Evolutionary conservation across 1,140 invertebrate genomes (phyloP), one percentile per base, ranked within the genome.

Genomic region (Macrotrachela quadricornifera): DNA sequence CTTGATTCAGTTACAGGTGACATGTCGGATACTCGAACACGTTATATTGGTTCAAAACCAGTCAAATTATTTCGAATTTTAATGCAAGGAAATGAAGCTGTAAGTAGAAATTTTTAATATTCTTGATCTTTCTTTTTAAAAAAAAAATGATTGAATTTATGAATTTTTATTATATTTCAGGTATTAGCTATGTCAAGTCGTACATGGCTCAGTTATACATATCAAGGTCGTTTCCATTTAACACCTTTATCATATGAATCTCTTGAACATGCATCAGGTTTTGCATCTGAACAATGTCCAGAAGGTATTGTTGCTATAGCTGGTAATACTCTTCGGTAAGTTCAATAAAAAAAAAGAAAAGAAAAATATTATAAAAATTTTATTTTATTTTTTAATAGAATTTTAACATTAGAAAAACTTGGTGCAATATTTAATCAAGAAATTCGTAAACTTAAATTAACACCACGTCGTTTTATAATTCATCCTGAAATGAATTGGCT

Each of bases 221-320:
- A 95, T 67, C 92, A 99, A 69, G 96, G 90, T 72, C 64, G 78
- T 48, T 75, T 75, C 58, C 88, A 95, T 71, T 71, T 96, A 10
- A 95, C 90, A 0, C 90, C 91, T 1, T 67, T 96, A 0, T 94
- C 87, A 0, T 96, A 95, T 63, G 88, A 95, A 70, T 83, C 83
- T 46, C 69, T 99, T 17, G 94, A 97, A 65, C 95, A 91, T 73
- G 92, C 94, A 0, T 90, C 88, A 0, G 88, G 90, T 12, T 99
- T 96, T 66, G 86, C 86, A 54, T 94, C 87, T 55, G 91, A 97
- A 70, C 92, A 99, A 68, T 99, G 92, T 75, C 86, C 88, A 1
- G 94, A 99, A 71, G 94, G 91, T 58, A 92, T 99, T 59, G 94
- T 99, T 10, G 92, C 94, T 0, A 97, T 99, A 68, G 92, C 90